A percentile compares a stretch with the other conserved stretches of the same genome.
phyloP scores from a whole-genome alignment of 2,113 vertebrate species.

The Bagarius yarrelli region DNA sequence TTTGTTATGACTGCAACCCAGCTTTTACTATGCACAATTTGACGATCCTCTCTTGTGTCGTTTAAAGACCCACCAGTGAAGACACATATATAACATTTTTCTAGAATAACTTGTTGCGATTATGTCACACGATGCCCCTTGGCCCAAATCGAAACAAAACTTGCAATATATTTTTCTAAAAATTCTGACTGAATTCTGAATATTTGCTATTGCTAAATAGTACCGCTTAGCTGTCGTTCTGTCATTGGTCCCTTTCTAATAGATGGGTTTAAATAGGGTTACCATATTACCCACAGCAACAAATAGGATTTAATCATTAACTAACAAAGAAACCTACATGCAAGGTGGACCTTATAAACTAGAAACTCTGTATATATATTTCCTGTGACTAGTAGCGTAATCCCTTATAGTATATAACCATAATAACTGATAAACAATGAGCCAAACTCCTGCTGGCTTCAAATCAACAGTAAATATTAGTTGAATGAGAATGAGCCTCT shows the following conservation, averaged over 20 bases:
- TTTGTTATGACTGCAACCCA: neutral
- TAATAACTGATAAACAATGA: slow-evolving; percentile 10
- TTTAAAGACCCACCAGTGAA: neutral
- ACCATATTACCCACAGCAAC: neutral
- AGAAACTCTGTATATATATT: neutral
- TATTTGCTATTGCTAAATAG: neutral
- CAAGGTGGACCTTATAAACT: neutral
- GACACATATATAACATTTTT: too few species aligned
- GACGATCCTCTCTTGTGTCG: neutral
- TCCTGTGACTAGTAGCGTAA: neutral
- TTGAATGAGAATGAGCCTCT: slow-evolving; percentile 28
- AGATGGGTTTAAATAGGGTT: neutral
- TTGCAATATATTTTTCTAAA: too few species aligned
- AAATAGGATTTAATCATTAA: neutral
- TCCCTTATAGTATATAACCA: slow-evolving; percentile 10
- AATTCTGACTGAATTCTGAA: neutral
- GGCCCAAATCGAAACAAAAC: too few species aligned
- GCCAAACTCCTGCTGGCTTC: slow-evolving; percentile 28
- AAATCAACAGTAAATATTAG: slow-evolving; percentile 8
- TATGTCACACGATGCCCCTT: too few species aligned
- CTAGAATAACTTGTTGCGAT: too few species aligned
- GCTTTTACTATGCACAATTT: neutral
- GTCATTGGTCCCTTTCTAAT: neutral
- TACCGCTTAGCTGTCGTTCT: neutral
- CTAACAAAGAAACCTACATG: neutral